Percentiles rank a stretch among this genome's conserved stretches.
Conservation (phyloP, 2,113 vertebrate genomes). For the Elephas maximus region DNA sequence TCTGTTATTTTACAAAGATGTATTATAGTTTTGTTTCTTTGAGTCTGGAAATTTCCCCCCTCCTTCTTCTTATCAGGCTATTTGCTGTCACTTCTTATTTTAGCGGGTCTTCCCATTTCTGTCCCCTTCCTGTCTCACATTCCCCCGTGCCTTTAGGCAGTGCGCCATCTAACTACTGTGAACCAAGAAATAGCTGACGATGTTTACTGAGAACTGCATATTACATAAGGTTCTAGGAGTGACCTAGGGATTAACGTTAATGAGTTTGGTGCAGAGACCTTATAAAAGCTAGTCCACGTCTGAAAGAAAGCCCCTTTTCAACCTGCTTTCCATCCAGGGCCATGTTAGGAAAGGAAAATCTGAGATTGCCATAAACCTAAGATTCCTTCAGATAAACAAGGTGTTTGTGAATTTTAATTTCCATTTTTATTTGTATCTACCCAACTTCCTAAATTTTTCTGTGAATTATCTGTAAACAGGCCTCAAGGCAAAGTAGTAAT, state of each 20-base stretch:
- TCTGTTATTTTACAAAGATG: conserved; percentile 17
- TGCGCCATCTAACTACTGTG: background rate
- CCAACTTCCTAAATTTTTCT: background rate
- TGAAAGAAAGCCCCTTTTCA: background rate
- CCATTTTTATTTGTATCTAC: background rate
- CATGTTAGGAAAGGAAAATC: background rate
- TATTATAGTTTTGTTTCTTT: background rate
- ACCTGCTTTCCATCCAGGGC: background rate
- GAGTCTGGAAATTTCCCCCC: background rate
- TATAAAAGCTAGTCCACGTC: conserved; percentile 16
- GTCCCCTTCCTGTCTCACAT: background rate
- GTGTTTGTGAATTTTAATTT: background rate
- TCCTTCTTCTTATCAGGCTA: background rate
- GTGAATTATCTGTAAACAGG: background rate
- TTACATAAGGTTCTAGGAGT: background rate
- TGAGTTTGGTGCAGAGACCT: background rate
- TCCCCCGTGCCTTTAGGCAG: background rate
- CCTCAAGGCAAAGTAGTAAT: background rate
- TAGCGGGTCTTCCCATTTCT: background rate
- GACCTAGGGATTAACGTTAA: background rate
- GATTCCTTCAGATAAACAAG: background rate
- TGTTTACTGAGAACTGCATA: background rate
- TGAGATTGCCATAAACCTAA: background rate
- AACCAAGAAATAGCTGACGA: background rate
- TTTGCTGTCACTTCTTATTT: background rate